These are phyloP conservation scores for Acrossocheilus wenchowensis DNA, from an alignment of 2,797 vertebrate genomes.

Conservation along the genomic window DNA sequence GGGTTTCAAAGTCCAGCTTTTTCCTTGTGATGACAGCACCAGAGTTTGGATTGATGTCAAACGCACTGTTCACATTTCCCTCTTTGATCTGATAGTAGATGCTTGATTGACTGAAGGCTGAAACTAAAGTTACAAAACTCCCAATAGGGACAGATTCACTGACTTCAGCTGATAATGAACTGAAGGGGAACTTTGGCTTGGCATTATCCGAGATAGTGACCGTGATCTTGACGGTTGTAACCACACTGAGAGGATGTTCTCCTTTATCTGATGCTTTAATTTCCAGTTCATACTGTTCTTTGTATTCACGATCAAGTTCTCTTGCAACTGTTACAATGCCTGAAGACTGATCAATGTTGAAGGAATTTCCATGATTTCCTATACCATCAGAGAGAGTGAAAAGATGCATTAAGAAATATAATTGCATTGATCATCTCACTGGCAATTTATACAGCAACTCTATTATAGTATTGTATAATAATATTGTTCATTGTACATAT, in stretches of 20 bases:
- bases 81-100: conserved; percentile 85
- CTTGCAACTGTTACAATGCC: conserved; percentile 81
- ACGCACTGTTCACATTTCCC: conserved; percentile 78
- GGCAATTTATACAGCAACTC: background rate
- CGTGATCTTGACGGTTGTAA: conserved; percentile 75
- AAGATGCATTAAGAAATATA: conserved; percentile 11
- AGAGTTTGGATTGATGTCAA: conserved; percentile 84
- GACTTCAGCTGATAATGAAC: conserved; percentile 79
- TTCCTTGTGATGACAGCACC: conserved; percentile 83
- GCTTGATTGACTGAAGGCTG: conserved; percentile 84
- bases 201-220: conserved; percentile 85
- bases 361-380: conserved; percentile 86
- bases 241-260: conserved; percentile 78
- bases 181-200: conserved; percentile 80
- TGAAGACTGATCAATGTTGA: conserved; percentile 81
- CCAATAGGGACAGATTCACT: conserved; percentile 78
- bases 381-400: conserved; percentile 37
- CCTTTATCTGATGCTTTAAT: conserved; percentile 85
- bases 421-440: conserved; percentile 4
- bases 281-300: conserved; percentile 79
- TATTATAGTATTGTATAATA: background rate
- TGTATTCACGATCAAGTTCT: conserved; percentile 79
- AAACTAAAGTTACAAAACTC: conserved; percentile 80
- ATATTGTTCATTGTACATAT: too few relatives aligned
- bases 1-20: conserved; percentile 81